Conservation (phyloP, 2,113 vertebrate species). For the Chelonoidis abingdonii region DNA sequence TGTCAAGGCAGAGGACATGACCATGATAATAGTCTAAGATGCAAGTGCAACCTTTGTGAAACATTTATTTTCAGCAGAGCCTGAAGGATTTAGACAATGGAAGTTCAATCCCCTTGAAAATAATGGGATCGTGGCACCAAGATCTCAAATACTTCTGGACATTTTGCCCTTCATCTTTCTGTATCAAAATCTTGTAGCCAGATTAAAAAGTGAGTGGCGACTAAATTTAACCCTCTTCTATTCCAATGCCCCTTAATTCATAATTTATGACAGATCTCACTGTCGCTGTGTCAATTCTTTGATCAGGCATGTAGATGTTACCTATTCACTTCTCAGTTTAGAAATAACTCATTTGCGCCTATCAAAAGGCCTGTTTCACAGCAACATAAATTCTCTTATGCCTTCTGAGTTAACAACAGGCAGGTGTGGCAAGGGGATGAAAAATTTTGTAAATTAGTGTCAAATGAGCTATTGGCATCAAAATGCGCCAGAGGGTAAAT, state of each 20-base stretch:
- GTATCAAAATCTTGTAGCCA: neutral
- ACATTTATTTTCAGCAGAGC: neutral
- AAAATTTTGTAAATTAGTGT: neutral
- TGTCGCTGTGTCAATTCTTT: neutral
- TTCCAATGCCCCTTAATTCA: neutral
- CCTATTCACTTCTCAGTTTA: neutral
- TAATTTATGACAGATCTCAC: neutral
- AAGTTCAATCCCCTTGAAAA: neutral
- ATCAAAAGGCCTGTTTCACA: no score
- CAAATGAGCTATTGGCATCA: neutral
- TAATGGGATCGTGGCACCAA: neutral
- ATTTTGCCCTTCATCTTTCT: neutral
- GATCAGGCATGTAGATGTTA: neutral
- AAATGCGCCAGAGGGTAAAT: neutral
- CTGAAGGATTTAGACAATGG: neutral
- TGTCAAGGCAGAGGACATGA: neutral
- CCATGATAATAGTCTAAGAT: neutral
- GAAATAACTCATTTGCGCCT: neutral
- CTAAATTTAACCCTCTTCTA: neutral
- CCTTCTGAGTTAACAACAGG: neutral
- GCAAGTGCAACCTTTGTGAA: neutral
- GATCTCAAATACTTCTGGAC: neutral
- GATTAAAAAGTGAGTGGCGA: neutral
- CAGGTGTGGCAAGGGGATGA: neutral
- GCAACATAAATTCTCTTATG: neutral